A percentile compares a stretch with the other conserved stretches of the same genome.
phyloP scores from a whole-genome alignment of 2,797 vertebrate genomes.

The Rhynchonycteris naso region DNA sequence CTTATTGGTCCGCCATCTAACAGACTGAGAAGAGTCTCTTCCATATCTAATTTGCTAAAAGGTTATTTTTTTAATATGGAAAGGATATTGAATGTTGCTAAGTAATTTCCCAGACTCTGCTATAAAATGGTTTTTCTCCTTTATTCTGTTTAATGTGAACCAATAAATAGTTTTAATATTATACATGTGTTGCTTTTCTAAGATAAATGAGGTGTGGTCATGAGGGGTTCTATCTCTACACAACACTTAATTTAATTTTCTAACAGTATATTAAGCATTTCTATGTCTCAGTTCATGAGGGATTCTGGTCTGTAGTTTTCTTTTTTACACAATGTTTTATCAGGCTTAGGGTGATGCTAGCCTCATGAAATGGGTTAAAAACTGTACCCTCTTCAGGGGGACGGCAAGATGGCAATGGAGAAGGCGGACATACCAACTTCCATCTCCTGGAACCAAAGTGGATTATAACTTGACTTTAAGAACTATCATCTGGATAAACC shows the following conservation, averaged over 20 bases:
- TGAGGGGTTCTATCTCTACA: background rate
- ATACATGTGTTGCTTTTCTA: background rate
- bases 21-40: background rate
- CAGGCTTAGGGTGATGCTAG: background rate
- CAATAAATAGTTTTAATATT: background rate
- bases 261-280: constrained; percentile 1
- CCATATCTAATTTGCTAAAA: background rate
- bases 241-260: background rate
- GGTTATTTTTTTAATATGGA: background rate
- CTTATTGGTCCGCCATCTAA: background rate
- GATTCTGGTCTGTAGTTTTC: background rate
- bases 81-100: background rate
- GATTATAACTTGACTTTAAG: too few species aligned
- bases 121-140: background rate
- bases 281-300: background rate
- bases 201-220: background rate
- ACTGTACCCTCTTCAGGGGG: background rate
- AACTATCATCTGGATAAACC: too few species aligned
- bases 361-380: background rate
- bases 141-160: background rate
- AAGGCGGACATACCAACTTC: too few species aligned
- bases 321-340: background rate
- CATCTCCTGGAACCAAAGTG: too few species aligned
- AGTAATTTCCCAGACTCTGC: background rate
- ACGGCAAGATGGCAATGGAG: too few species aligned